A percentile compares a stretch with the other conserved stretches of the same genome.
Evolutionary conservation across 2,113 vertebrate species (phyloP).

Genomic region (Australoheros scitulus): DNA sequence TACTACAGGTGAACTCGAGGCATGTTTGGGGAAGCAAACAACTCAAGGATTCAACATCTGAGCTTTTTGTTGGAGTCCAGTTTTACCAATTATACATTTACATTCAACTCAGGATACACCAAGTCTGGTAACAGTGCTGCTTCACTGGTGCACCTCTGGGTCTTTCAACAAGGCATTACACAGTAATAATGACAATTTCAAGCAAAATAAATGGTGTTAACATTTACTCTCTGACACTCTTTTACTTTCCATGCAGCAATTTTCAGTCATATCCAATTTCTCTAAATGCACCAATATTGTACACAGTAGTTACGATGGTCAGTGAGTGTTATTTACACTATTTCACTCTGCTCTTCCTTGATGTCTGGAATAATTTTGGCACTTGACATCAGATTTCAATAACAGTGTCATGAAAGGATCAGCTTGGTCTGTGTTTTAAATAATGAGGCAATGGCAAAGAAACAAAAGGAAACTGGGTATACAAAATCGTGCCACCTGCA

Average conservation of each 20-base stretch:
- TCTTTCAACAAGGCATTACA: neutral
- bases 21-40: neutral
- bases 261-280: neutral
- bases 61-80: neutral
- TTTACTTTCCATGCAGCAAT: neutral
- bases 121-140: neutral
- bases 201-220: neutral
- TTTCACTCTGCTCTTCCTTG: neutral
- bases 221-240: neutral
- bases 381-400: neutral
- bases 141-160: neutral
- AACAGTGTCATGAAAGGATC: neutral
- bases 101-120: neutral
- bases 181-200: neutral
- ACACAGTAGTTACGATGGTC: neutral
- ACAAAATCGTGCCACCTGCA: neutral
- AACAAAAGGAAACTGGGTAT: neutral
- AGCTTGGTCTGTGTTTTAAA: neutral
- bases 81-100: slow-evolving; percentile 2
- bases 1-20: neutral
- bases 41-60: neutral
- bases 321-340: neutral
- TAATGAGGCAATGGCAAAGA: neutral
- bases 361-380: neutral
- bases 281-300: neutral